Evolutionary conservation across 2,888 invertebrate species (phyloP), one percentile per base, ranked within the genome.

Genomic region (Campoplex nolae): DNA sequence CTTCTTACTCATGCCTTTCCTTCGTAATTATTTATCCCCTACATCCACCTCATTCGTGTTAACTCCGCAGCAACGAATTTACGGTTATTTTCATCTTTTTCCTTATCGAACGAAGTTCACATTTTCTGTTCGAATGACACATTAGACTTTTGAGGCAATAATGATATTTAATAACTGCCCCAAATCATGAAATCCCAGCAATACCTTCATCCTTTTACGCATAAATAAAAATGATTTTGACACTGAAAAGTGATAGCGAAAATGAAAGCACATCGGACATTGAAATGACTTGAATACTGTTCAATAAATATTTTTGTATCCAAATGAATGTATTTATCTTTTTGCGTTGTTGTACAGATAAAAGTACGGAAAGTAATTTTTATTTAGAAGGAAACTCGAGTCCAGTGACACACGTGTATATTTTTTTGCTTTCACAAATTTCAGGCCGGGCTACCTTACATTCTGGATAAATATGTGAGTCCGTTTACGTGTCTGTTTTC

Each of bases 1-100:
- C 74, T 56, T n/a, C 77, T 67, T 45, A 67, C 65, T 18, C 51
- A n/a, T 42, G 32, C 54, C 48, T 62, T 51, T 54, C 48, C 42
- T 65, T 62, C 38, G 48, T n/a, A 80, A 62, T 58, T 75, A 83
- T 85, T 67, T 42, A 62, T 82, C 74, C 54, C 56, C 78, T 35
- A 51, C 54, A 16, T 65, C 28, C 4, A 32, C 23, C 45, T 13
- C 23, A 45, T 23, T n/a, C 45, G 32, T 7, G 35, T 11, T 13
- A 75, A 42, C 62, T 71, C 45, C 23, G 0, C 13, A 68, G 32
- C 54, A 48, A 54, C 51, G 68, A 62, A 75, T 83, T 62, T 86
- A 65, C 32, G 32, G 28, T 83, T 11, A 75, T 78, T 78, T 82
- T 56, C 54, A 82, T 56, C 67, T 45, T 23, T 23, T 75, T 23